Conservation (phyloP, 2,888 invertebrate species). For the Metopia argyrocephala region DNA sequence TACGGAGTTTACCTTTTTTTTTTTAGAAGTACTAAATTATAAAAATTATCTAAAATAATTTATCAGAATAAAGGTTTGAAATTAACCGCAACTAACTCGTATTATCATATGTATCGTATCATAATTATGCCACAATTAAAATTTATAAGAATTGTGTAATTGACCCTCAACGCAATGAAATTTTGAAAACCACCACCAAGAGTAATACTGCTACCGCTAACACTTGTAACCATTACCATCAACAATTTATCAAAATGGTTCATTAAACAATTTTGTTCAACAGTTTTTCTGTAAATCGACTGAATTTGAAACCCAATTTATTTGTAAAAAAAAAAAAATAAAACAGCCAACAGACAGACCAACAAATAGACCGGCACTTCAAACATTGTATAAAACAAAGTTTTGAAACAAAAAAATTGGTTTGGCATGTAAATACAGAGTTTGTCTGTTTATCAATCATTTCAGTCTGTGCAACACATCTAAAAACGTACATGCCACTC, state of each 20-base stretch:
- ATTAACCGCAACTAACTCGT: too few species aligned
- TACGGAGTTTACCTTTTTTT: too few species aligned
- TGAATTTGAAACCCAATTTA: neutral
- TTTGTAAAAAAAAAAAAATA: neutral
- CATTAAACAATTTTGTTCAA: slow-evolving; percentile 50
- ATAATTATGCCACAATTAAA: too few species aligned
- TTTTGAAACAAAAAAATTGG: too few species aligned
- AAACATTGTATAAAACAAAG: slow-evolving; percentile 45
- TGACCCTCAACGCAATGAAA: neutral
- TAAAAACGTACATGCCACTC: too few species aligned
- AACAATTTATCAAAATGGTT: slow-evolving; percentile 39
- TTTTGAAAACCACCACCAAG: neutral
- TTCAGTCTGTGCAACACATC: too few species aligned
- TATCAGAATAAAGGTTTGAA: too few species aligned
- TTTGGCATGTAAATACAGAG: too few species aligned
- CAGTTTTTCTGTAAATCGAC: slow-evolving; percentile 34
- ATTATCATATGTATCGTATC: too few species aligned
- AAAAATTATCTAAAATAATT: too few species aligned
- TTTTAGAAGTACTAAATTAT: too few species aligned
- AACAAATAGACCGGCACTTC: neutral
- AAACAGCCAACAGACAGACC: neutral
- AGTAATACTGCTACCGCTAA: neutral
- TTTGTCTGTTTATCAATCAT: slow-evolving; percentile 36
- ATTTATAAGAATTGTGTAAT: too few species aligned
- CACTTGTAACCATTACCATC: neutral